These are phyloP conservation scores for Anisognathus igniventris DNA, from an alignment of 2,797 vertebrate species.

Conservation along the genomic window DNA sequence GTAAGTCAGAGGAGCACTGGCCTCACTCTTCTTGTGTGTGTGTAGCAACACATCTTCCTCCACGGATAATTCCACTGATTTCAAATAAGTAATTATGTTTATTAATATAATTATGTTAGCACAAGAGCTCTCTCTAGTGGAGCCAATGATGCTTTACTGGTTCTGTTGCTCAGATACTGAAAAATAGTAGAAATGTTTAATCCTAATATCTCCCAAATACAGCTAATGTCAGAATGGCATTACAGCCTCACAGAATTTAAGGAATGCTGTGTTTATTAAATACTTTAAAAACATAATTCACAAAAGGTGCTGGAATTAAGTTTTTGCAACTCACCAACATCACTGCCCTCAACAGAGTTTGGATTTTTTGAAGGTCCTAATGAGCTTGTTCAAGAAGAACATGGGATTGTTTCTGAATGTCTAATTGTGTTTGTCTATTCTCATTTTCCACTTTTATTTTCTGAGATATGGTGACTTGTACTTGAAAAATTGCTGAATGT, in stretches of 20 bases:
- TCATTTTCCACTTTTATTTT: not conserved
- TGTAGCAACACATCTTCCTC: not conserved
- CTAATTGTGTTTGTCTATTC: not conserved
- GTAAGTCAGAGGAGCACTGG: not conserved
- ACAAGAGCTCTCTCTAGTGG: conserved; percentile 68
- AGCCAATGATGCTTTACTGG: conserved; percentile 50
- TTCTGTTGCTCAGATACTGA: conserved; percentile 1
- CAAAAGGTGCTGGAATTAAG: not conserved
- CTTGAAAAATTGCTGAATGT: not conserved
- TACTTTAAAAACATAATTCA: not conserved
- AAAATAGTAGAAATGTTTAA: not conserved
- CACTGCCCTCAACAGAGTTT: not conserved
- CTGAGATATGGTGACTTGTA: not conserved
- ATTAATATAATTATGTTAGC: conserved; percentile 67
- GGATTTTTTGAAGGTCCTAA: not conserved
- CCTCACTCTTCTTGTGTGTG: not conserved
- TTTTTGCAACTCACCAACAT: not conserved
- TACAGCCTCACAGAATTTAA: not conserved
- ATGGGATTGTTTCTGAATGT: not conserved
- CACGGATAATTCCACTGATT: conserved; percentile 14
- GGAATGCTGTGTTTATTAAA: not conserved
- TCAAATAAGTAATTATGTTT: conserved; percentile 64
- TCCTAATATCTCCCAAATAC: not conserved
- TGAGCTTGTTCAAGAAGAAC: not conserved
- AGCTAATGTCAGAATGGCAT: not conserved